These are phyloP conservation scores for Hippocampus guttulatus DNA, from an alignment of 2,113 vertebrate species.

Conservation along the genomic window DNA sequence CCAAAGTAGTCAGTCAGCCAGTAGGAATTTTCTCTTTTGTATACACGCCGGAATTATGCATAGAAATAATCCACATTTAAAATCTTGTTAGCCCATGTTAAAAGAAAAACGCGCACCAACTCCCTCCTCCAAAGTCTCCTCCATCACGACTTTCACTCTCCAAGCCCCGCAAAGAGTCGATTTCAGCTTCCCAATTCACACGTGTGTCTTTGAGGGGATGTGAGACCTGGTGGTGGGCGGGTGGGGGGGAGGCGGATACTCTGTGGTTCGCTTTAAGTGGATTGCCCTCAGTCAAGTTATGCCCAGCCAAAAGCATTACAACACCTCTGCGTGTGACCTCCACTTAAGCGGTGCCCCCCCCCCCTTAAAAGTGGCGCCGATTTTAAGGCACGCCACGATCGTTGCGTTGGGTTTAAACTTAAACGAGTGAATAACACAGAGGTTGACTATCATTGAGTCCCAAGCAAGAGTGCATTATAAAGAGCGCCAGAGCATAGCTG, in stretches of 20 bases:
- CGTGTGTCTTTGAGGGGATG: constrained; percentile 49
- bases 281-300: constrained; percentile 61
- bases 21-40: too few species aligned
- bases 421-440: constrained; percentile 17
- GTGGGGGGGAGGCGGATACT: constrained; percentile 1
- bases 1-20: neutral
- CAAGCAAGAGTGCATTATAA: too few species aligned
- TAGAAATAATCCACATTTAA: neutral
- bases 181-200: constrained; percentile 55
- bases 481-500: too few species aligned
- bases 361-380: constrained; percentile 27
- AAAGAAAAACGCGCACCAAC: neutral
- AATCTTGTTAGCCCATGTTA: too few species aligned
- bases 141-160: neutral
- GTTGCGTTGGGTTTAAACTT: constrained; percentile 42
- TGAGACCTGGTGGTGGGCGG: constrained; percentile 17
- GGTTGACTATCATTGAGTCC: constrained; percentile 27
- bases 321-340: constrained; percentile 60
- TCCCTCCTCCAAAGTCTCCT: neutral
- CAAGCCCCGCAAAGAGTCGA: constrained; percentile 19
- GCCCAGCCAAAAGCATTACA: constrained; percentile 64
- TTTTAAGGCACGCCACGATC: constrained; percentile 29
- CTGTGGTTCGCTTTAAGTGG: constrained; percentile 65
- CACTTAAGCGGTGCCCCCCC: constrained; percentile 52
- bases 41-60: neutral